Evolutionary conservation across 2,113 vertebrate species (phyloP).

Genomic region (Sialia sialis): DNA sequence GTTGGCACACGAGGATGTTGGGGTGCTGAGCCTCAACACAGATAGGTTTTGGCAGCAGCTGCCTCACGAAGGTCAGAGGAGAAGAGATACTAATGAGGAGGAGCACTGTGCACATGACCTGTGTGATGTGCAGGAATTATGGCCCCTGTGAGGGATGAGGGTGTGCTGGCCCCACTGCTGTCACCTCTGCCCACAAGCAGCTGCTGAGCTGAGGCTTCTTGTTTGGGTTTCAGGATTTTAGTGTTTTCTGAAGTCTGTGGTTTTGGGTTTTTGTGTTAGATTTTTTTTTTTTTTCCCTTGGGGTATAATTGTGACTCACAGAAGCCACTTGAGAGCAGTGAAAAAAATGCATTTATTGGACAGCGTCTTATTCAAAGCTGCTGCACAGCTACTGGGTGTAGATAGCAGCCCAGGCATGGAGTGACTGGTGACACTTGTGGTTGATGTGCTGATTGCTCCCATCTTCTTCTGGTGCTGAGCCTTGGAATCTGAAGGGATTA

Average conservation of each 20-base stretch:
- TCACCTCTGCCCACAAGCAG: background rate
- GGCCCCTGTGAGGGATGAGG: background rate
- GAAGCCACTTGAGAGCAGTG: background rate
- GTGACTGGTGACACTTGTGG: background rate
- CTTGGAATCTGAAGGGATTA: background rate
- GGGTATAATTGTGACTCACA: background rate
- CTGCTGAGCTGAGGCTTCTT: background rate
- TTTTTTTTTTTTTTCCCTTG: background rate
- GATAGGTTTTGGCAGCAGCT: background rate
- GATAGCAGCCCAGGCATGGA: background rate
- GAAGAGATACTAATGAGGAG: background rate
- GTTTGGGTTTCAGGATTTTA: background rate
- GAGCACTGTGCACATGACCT: background rate
- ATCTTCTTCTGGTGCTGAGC: background rate
- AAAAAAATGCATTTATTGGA: background rate
- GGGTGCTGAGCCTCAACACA: background rate
- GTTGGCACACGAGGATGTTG: background rate
- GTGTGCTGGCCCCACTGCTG: background rate
- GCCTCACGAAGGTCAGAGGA: background rate
- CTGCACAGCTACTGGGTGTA: background rate
- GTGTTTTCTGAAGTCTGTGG: background rate
- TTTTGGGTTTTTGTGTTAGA: background rate
- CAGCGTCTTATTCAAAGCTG: background rate
- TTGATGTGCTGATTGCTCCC: background rate
- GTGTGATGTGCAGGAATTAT: background rate